Evolutionary conservation across 1,140 invertebrate genomes (phyloP), one percentile per base, ranked within the genome.

Genomic region (Diuraphis noxia): DNA sequence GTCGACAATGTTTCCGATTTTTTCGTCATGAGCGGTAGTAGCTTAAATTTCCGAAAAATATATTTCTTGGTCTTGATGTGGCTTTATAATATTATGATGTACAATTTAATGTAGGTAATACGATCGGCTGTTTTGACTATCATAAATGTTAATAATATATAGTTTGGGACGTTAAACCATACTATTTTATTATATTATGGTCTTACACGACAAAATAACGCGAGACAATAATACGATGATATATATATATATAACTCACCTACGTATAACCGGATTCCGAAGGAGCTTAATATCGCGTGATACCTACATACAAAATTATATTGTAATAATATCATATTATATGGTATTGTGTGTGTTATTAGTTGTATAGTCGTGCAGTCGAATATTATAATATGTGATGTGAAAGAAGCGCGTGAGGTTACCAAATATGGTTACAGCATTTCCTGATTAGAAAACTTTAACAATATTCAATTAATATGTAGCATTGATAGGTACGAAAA

Each of bases 181-280:
- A n/a, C n/a, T n/a, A 43, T 30, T 4, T 13, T 25, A 30, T n/a
- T 79, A 79, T 23, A 40, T 46, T 7, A 41, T n/a, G 34, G 19
- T 3, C 34, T 19, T n/a, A 84, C n/a, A 30, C n/a, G 40, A 84
- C 40, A 84, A 84, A 72, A 30, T 6, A 30, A n/a, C n/a, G n/a
- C n/a, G n/a, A n/a, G n/a, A n/a, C 19, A 49, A 49, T 49, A 21
- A 49, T 49, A 49, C 7, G 17, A 82, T 30, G 25, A 86, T 40
- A 52, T 36, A 6, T 52, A 86, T 25, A 86, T 40, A 52, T 36
- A 6, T 52, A 86, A 23, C 19, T 88, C 86, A 88, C 86, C 86
- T 88, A 88, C 86, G 86, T 88, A 79, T 79, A 88, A 88, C 86
- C 49, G 49, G 86, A 88, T 88, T 88, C 52, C 86, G 36, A 2